These are phyloP conservation scores for Calliopsis andreniformis DNA, from an alignment of 1,140 invertebrate species.

Conservation along the genomic window DNA sequence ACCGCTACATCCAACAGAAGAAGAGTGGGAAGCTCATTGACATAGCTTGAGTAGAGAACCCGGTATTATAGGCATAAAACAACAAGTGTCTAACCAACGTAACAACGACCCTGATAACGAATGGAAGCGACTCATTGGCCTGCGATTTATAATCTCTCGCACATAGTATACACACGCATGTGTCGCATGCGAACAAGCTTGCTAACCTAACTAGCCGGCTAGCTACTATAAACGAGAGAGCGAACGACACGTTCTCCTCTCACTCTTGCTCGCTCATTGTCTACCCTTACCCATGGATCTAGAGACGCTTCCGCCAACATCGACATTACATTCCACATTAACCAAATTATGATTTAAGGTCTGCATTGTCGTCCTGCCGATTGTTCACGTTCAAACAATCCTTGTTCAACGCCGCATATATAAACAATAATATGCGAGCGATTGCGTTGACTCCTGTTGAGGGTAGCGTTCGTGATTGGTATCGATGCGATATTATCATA, in stretches of 20 bases:
- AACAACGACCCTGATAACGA: conserved; percentile 75
- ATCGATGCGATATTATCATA: not conserved
- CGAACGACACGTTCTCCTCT: conserved; percentile 34
- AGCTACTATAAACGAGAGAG: conserved; percentile 56
- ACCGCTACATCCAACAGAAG: conserved; percentile 12
- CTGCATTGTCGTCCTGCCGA: conserved; percentile 77
- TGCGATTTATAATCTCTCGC: conserved; percentile 78
- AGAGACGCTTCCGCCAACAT: conserved; percentile 73
- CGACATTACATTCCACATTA: conserved; percentile 81
- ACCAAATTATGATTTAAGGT: conserved; percentile 82
- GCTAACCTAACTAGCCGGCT: conserved; percentile 72
- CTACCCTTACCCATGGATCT: conserved; percentile 27
- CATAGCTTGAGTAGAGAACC: conserved; percentile 58
- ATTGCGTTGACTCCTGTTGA: conserved; percentile 59
- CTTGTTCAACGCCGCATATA: conserved; percentile 70
- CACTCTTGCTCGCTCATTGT: conserved; percentile 60
- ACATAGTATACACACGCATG: conserved; percentile 36
- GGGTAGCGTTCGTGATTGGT: conserved; percentile 58
- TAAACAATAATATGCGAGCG: conserved; percentile 77
- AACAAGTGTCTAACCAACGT: conserved; percentile 67
- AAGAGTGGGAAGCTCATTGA: conserved; percentile 29
- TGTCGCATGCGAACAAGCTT: conserved; percentile 57
- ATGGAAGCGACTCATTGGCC: conserved; percentile 78
- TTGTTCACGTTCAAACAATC: conserved; percentile 79
- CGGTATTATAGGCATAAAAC: conserved; percentile 72